Evolutionary conservation across 2,797 vertebrate species (phyloP).

Genomic region (Gymnodraco acuticeps): DNA sequence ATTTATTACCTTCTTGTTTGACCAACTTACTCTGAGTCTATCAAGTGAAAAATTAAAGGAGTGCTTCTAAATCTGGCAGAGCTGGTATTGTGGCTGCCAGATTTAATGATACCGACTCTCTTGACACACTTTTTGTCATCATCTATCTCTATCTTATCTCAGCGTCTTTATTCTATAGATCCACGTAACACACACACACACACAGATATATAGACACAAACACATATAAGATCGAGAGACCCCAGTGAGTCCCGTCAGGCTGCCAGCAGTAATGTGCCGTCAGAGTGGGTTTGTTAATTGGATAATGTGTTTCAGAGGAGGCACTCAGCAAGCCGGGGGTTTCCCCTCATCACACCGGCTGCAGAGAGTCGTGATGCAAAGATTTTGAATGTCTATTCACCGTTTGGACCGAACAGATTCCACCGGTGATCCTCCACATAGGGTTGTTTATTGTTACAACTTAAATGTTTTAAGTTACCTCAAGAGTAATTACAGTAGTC

Average conservation of each 20-base stretch:
- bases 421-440: neutral
- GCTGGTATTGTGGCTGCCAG: no score
- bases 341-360: conserved; percentile 65
- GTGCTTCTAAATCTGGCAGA: no score
- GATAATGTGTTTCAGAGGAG: conserved; percentile 74
- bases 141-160: conserved; percentile 31
- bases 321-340: conserved; percentile 71
- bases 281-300: conserved; percentile 67
- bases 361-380: conserved; percentile 49
- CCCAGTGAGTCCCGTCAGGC: conserved; percentile 44
- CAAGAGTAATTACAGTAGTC: no score
- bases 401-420: conserved; percentile 12
- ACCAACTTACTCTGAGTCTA: no score
- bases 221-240: conserved; percentile 13
- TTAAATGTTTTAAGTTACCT: no score
- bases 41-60: no score
- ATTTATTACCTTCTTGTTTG: no score
- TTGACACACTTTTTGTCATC: conserved; percentile 6
- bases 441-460: no score
- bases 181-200: conserved; percentile 23
- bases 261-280: conserved; percentile 74
- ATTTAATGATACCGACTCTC: neutral
- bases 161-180: conserved; percentile 30
- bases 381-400: neutral
- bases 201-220: neutral